Evolutionary conservation across 2,888 invertebrate genomes (phyloP), one percentile per base, ranked within the genome.

Genomic region (Drosophila paucipuncta): DNA sequence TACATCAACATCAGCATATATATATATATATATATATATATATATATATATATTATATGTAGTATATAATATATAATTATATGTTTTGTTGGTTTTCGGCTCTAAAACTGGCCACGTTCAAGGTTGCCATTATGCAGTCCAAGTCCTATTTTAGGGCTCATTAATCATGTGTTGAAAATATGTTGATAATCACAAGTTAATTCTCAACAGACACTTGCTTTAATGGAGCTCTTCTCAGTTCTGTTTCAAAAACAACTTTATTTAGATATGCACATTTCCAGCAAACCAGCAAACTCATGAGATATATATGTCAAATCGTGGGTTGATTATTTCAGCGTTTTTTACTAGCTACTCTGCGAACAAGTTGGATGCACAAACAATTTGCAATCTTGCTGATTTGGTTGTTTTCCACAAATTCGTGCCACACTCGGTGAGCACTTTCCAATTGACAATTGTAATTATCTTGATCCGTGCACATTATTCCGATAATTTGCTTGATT

Each of bases 401-500:
- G 1, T 22, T 52, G 7, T 13, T 53, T n/a, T 7, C n/a, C 22
- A n/a, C 31, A n/a, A 31, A 53, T 31, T 28, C 30, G 31, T 53
- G 31, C 57, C 39, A 39, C 39, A 30, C 4, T 41, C 39, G 0
- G 6, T 30, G 18, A 41, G n/a, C 57, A 57, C 57, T 28, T 54
- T 35, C 54, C 33, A 52, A 16, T 54, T n/a, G 54, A 54, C 33
- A 55, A 13, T 37, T 35, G 35, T 16, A 54, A 63, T 54, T 54
- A 54, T 54, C 54, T 22, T 25, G 54, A 54, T 10, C 33, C 35
- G 35, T 33, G 22, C 18, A 7, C 54, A 35, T 54, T 54, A 22
- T 16, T 10, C 55, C 18, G 28, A 39, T 57, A 39, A 57, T 57
- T 57, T 57, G n/a, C 39, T 39, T 57, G 57, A 41, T 57, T 57